phyloP scores from a whole-genome alignment of 2,888 invertebrate species.

The Dione vanillae region DNA sequence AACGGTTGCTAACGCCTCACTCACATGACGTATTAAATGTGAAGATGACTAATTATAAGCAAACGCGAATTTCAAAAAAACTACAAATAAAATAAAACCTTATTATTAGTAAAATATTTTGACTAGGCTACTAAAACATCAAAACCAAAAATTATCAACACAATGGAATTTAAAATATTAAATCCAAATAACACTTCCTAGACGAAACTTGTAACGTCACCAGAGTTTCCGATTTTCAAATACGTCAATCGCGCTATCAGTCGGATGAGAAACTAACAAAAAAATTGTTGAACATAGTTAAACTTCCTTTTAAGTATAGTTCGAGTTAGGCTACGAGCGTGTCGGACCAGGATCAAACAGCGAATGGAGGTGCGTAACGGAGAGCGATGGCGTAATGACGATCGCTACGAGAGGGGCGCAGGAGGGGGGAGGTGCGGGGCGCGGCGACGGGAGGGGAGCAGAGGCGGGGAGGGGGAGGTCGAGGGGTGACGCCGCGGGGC shows the following conservation, averaged over 20 bases:
- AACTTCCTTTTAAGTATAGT: conserved; percentile 62
- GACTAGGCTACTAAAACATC: conserved; percentile 52
- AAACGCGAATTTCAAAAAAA: background rate
- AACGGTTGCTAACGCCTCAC: conserved; percentile 51
- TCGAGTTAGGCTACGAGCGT: conserved; percentile 60
- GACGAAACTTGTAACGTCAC: conserved; percentile 34
- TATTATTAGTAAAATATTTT: background rate
- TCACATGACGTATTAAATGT: conserved; percentile 63
- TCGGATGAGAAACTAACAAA: conserved; percentile 55
- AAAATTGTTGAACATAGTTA: conserved; percentile 53
- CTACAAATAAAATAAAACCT: background rate
- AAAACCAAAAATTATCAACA: conserved; percentile 52
- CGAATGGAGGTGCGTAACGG: conserved; percentile 75
- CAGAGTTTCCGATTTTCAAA: conserved; percentile 23
- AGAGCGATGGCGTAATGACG: conserved; percentile 62
- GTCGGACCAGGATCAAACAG: conserved; percentile 69
- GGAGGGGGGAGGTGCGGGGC: conserved; percentile 44
- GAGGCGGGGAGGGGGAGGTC: conserved; percentile 44
- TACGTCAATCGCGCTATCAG: conserved; percentile 44
- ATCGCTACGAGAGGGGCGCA: conserved; percentile 55
- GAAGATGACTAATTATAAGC: conserved; percentile 47
- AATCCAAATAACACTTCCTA: conserved; percentile 54
- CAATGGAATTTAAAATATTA: conserved; percentile 55
- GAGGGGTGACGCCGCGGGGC: conserved; percentile 56
- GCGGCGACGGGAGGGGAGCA: conserved; percentile 60